Percentiles rank a stretch among this genome's conserved stretches.
Evolutionary conservation across 1,140 invertebrate species (phyloP).

Genomic region (Stegodyphus dumicola): DNA sequence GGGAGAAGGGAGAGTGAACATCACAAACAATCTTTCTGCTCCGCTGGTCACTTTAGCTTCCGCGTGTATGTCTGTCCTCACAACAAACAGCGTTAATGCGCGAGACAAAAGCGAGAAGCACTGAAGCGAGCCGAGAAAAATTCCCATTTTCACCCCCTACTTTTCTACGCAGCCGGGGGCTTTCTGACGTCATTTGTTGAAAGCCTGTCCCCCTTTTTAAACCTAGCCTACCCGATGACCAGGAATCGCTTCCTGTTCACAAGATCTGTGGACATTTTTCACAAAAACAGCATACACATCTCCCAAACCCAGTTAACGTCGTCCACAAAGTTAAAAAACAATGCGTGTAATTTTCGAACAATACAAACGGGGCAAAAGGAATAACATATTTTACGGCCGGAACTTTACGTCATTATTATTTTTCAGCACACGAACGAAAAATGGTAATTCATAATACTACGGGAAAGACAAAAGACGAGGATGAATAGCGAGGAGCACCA

Average conservation of each 20-base stretch:
- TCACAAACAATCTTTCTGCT: slow-evolving; percentile 19
- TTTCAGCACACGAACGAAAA: slow-evolving; percentile 1
- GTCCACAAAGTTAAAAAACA: slow-evolving; percentile 46
- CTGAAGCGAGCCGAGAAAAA: slow-evolving; percentile 26
- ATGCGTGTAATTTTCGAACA: slow-evolving; percentile 34
- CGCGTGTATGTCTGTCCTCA: background rate
- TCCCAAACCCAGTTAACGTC: slow-evolving; percentile 8
- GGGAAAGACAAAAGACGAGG: no score
- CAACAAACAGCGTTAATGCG: slow-evolving; percentile 23
- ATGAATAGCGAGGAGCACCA: no score
- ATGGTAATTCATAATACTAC: no score
- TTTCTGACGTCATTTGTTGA: slow-evolving; percentile 31
- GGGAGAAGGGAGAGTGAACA: background rate
- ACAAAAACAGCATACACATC: background rate
- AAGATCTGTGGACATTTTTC: slow-evolving; percentile 38
- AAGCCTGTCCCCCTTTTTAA: background rate
- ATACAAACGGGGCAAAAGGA: slow-evolving; percentile 10
- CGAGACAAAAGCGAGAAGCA: slow-evolving; percentile 13
- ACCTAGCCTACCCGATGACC: slow-evolving; percentile 11
- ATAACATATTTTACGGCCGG: slow-evolving; percentile 25
- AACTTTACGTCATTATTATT: slow-evolving; percentile 35
- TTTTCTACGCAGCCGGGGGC: background rate
- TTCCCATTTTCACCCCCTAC: background rate
- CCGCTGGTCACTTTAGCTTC: background rate
- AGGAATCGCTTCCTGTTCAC: slow-evolving; percentile 27